Conservation (phyloP, 2,888 invertebrate genomes). For the Tridacna gigas region DNA sequence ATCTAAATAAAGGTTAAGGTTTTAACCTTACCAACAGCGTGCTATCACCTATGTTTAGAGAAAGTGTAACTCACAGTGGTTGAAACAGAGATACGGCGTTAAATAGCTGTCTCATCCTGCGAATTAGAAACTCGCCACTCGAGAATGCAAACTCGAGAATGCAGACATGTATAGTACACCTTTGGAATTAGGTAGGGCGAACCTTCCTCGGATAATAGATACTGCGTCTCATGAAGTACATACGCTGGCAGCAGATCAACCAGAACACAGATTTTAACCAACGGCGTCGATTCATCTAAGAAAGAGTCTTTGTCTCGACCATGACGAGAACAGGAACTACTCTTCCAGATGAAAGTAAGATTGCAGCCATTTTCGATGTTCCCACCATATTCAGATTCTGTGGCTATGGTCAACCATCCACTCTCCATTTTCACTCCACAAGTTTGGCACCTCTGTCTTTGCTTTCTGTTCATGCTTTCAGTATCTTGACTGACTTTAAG, state of each 20-base stretch:
- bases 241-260: neutral
- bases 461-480: neutral
- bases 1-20: too few species aligned
- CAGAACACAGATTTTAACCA: neutral
- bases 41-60: too few species aligned
- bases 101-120: too few species aligned
- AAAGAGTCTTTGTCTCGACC: neutral
- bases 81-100: too few species aligned
- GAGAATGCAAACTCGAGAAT: too few species aligned
- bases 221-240: neutral
- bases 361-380: neutral
- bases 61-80: too few species aligned
- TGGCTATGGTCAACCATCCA: neutral
- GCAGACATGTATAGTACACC: too few species aligned
- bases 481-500: neutral
- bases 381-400: slow-evolving; percentile 1
- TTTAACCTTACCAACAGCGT: too few species aligned
- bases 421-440: neutral
- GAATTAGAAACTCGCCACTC: too few species aligned
- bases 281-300: neutral
- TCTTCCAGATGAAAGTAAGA: slow-evolving; percentile 1
- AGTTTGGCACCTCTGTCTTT: neutral
- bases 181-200: neutral
- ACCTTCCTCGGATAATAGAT: neutral
- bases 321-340: neutral